Evolutionary conservation across 2,113 vertebrate genomes (phyloP), one percentile per base, ranked within the genome.

Genomic region (Jacana jacana): DNA sequence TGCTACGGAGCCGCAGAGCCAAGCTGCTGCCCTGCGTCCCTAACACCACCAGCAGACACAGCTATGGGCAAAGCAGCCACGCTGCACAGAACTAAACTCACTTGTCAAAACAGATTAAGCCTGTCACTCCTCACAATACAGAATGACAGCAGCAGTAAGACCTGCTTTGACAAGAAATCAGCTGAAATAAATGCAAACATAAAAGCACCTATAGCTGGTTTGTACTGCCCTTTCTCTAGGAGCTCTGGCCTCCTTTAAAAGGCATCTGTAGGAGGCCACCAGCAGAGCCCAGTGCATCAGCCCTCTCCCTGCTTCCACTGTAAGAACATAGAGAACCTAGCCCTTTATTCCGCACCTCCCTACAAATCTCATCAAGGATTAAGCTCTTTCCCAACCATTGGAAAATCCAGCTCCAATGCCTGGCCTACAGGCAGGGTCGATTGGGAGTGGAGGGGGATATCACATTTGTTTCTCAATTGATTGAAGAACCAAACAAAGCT

Each of bases 381-480:
- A 90, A 89, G 66, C 23, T 93, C 92, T 92, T 93, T 95, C 86
- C 65, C 81, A 96, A 72, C 49, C 31, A 31, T 40, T 81, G 52
- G 90, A 90, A 94, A 93, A 95, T 88, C 48, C 65, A 89, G 70
- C 82, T 91, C 93, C 52, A 81, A 68, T 76, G 55, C 69, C 88
- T 91, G 65, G 91, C 42, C 46, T 81, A 82, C 57, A 80, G 4
- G 4, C 63, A 44, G 55, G 46, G 76, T 44, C 3, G 3, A 92
- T 61, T 76, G 77, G 80, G 82, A 93, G 77, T 52, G 63, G 77
- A 92, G n/a, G 57, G 85, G 58, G 61, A 68, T 65, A 86, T 72
- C 88, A n/a, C 39, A 73, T 91, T 96, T 87, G 19, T 94, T 96
- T 95, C 90, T 57, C 86, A 93, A 64, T 76, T 89, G 73, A 91